These are phyloP conservation scores for Ailuropoda melanoleuca DNA, from an alignment of 2,113 vertebrate genomes.

Conservation along the genomic window DNA sequence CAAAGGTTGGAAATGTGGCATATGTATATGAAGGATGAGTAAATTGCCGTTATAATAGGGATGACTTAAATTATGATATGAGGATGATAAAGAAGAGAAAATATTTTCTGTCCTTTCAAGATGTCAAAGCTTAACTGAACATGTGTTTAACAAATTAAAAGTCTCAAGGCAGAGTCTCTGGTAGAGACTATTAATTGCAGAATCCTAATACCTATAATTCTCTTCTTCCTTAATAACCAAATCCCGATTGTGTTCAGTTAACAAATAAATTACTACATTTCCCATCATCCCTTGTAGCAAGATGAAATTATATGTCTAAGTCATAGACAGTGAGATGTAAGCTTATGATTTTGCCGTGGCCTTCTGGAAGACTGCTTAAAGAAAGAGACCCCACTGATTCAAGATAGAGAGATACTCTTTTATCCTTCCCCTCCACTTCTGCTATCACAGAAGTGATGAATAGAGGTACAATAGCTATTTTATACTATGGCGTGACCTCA, in stretches of 20 bases:
- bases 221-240: background rate
- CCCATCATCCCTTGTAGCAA: background rate
- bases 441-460: background rate
- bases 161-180: constrained; percentile 1
- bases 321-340: background rate
- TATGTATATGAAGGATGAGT: background rate
- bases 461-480: background rate
- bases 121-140: constrained; percentile 51
- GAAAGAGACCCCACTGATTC: background rate
- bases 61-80: constrained; percentile 43
- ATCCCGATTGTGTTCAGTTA: background rate
- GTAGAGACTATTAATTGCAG: background rate
- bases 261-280: background rate
- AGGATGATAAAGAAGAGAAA: background rate
- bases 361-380: background rate
- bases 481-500: background rate
- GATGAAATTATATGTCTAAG: background rate
- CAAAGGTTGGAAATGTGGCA: constrained; percentile 20
- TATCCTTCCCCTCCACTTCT: background rate
- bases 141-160: constrained; percentile 17
- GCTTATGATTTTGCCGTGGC: background rate
- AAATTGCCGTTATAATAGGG: constrained; percentile 25
- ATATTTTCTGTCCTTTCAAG: constrained; percentile 42
- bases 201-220: background rate
- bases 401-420: background rate